Percentiles rank a stretch among this genome's conserved stretches.
These are phyloP conservation scores for Oostethus manadensis DNA, from an alignment of 2,113 vertebrate genomes.

Conservation along the genomic window DNA sequence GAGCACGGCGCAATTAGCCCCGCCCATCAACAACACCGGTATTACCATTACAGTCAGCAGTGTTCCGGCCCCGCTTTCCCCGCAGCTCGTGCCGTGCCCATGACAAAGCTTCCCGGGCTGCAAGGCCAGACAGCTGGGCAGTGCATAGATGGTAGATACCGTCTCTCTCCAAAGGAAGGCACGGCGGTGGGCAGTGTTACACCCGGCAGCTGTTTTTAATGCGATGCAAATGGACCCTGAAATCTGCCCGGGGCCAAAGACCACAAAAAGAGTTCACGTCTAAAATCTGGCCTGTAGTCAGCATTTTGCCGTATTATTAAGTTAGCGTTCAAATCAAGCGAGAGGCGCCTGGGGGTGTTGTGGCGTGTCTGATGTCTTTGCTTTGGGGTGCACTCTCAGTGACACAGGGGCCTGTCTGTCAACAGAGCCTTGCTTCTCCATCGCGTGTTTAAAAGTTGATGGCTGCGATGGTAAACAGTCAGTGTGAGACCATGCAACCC, in stretches of 20 bases:
- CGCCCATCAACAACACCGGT: slow-evolving; percentile 53
- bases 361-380: neutral
- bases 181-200: slow-evolving; percentile 35
- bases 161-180: slow-evolving; percentile 11
- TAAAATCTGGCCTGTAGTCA: neutral
- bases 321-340: neutral
- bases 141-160: slow-evolving; percentile 21
- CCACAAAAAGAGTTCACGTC: neutral
- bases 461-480: neutral
- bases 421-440: neutral
- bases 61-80: slow-evolving; percentile 26
- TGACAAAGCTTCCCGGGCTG: slow-evolving; percentile 51
- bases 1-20: slow-evolving; percentile 8
- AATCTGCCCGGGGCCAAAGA: neutral
- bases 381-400: neutral
- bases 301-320: neutral
- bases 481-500: too few relatives aligned
- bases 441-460: too few relatives aligned
- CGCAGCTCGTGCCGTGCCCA: slow-evolving; percentile 43
- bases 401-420: neutral
- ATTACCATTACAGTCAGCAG: slow-evolving; percentile 59
- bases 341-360: neutral
- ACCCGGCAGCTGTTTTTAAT: slow-evolving; percentile 13
- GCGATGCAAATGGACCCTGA: slow-evolving; percentile 20
- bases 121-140: slow-evolving; percentile 20